phyloP scores from a whole-genome alignment of 2,888 invertebrate species.

The Cheilosia scutellata region DNA sequence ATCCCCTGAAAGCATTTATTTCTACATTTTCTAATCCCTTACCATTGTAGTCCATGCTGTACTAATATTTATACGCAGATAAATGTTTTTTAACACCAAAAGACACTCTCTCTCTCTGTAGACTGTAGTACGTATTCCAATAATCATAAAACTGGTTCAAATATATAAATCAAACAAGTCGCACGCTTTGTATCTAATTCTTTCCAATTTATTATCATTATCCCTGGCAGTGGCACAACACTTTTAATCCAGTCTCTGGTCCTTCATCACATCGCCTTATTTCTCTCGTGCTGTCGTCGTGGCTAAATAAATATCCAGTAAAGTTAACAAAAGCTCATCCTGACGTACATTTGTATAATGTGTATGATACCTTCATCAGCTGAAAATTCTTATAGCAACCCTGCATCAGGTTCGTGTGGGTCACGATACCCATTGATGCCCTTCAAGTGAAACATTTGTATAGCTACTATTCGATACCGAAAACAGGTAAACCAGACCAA shows the following conservation, averaged over 20 bases:
- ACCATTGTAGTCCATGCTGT: neutral
- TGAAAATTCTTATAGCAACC: neutral
- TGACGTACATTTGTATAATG: slow-evolving; percentile 23
- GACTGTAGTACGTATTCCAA: slow-evolving; percentile 8
- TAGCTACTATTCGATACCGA: slow-evolving; percentile 26
- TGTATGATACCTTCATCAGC: slow-evolving; percentile 6
- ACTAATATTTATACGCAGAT: slow-evolving; percentile 36
- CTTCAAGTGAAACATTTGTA: slow-evolving; percentile 41
- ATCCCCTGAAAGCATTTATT: slow-evolving; percentile 26
- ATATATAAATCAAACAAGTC: slow-evolving; percentile 69
- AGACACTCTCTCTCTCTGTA: slow-evolving; percentile 4
- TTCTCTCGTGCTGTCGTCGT: slow-evolving; percentile 42
- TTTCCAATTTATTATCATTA: slow-evolving; percentile 72
- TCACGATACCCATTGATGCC: slow-evolving; percentile 53
- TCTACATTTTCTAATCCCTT: slow-evolving; percentile 20
- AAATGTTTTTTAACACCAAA: slow-evolving; percentile 43
- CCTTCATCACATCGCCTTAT: slow-evolving; percentile 37
- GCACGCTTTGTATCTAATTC: slow-evolving; percentile 62
- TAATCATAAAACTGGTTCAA: slow-evolving; percentile 68
- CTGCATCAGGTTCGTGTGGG: slow-evolving; percentile 26
- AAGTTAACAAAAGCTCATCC: slow-evolving; percentile 67
- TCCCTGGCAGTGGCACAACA: slow-evolving; percentile 62
- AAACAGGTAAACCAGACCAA: slow-evolving; percentile 40
- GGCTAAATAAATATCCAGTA: slow-evolving; percentile 65
- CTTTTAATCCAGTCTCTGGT: slow-evolving; percentile 65